These are phyloP conservation scores for Pelmatolapia mariae DNA, from an alignment of 2,113 vertebrate genomes.

Conservation along the genomic window DNA sequence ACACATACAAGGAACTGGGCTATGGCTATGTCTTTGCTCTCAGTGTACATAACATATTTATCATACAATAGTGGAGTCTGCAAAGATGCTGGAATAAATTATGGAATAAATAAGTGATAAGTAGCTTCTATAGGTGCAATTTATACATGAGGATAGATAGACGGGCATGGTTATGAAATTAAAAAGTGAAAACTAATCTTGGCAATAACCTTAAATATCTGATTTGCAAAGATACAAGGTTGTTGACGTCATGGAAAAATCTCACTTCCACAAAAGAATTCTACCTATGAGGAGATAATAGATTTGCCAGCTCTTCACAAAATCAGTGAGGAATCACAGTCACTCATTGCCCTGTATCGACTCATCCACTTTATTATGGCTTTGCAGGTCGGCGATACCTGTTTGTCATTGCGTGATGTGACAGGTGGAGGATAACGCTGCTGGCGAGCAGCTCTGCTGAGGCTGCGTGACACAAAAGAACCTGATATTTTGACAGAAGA, in stretches of 20 bases:
- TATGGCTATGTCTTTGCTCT: not conserved
- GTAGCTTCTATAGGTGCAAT: not conserved
- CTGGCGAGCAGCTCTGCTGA: not conserved
- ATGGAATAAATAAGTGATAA: not conserved
- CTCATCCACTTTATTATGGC: not conserved
- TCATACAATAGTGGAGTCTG: not conserved
- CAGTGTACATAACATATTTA: fast-evolving
- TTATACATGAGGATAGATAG: not conserved
- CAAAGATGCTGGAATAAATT: not conserved
- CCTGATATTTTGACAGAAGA: not conserved
- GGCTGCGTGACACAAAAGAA: not conserved
- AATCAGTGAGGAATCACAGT: not conserved
- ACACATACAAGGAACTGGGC: not conserved
- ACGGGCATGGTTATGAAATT: not conserved
- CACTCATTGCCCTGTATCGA: not conserved
- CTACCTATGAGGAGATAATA: not conserved
- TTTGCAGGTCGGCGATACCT: not conserved
- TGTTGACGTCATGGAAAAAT: not conserved
- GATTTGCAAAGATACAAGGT: not conserved
- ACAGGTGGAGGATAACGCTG: not conserved
- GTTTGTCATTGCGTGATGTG: not conserved
- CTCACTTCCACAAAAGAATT: not conserved
- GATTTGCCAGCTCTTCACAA: not conserved
- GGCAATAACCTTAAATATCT: not conserved
- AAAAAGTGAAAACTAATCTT: not conserved